phyloP scores from a whole-genome alignment of 2,113 vertebrate species.

The Misgurnus anguillicaudatus region DNA sequence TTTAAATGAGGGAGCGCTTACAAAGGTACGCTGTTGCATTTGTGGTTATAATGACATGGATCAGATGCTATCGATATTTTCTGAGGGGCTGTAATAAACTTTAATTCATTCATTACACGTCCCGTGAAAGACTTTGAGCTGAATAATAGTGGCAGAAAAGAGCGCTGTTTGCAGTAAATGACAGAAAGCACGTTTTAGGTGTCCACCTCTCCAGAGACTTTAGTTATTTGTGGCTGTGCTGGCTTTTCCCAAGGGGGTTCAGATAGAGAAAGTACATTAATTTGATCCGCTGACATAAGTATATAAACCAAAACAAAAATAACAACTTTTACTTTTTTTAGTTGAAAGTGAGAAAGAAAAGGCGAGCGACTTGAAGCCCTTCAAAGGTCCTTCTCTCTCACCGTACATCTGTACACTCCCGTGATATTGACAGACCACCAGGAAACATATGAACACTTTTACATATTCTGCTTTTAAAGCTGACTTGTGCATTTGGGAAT shows the following conservation, averaged over 20 bases:
- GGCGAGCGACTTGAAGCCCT: not conserved
- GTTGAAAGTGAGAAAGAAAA: not conserved
- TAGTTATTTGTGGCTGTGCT: not conserved
- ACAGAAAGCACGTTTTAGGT: not conserved
- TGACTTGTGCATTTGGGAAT: constrained; percentile 27
- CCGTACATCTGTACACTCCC: constrained; percentile 4
- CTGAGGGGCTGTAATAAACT: constrained; percentile 33
- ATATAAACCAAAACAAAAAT: no score
- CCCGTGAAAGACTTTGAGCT: not conserved
- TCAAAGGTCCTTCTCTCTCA: not conserved
- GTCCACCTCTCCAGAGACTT: constrained; percentile 8
- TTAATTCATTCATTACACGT: constrained; percentile 15
- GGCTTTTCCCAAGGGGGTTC: not conserved
- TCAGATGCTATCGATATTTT: constrained; percentile 30
- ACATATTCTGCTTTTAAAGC: constrained; percentile 35
- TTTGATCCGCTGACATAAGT: not conserved
- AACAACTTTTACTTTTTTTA: not conserved
- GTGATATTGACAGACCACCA: not conserved
- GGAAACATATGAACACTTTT: constrained; percentile 11
- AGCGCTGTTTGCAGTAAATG: not conserved
- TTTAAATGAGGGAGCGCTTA: constrained; percentile 19
- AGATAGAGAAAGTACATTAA: not conserved
- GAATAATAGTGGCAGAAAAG: not conserved
- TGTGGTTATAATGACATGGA: constrained; percentile 22
- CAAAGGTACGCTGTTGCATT: constrained; percentile 11